Conservation (phyloP, 2,888 invertebrate species). For the Philonicus albiceps region DNA sequence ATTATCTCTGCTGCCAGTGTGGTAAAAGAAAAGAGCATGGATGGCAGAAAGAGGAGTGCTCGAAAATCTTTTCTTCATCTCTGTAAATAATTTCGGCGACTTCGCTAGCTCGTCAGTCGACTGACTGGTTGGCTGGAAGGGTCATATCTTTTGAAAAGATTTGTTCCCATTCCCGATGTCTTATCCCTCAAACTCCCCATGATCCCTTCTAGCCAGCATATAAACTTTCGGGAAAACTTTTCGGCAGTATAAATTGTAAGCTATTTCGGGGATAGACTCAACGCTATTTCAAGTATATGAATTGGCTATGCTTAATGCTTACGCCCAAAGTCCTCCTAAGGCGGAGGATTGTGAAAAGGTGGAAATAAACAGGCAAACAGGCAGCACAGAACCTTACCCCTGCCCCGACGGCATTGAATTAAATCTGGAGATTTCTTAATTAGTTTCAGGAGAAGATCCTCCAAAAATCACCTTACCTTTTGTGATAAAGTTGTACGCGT, state of each 20-base stretch:
- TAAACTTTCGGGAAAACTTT: neutral
- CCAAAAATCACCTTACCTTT: constrained; percentile 66
- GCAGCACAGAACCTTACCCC: neutral
- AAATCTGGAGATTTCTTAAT: neutral
- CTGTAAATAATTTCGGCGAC: constrained; percentile 19
- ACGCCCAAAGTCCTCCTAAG: neutral
- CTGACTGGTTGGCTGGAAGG: neutral
- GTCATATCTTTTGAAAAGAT: neutral
- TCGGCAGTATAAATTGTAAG: constrained; percentile 19
- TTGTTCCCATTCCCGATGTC: neutral
- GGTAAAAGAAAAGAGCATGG: neutral
- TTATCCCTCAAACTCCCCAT: neutral
- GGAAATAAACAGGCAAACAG: neutral
- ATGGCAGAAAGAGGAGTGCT: neutral
- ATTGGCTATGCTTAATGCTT: neutral
- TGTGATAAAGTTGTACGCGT: constrained; percentile 73
- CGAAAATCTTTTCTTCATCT: constrained; percentile 33
- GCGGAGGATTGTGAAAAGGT: neutral
- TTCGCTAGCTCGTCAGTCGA: neutral
- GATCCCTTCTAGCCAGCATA: neutral
- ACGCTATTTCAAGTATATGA: constrained; percentile 6
- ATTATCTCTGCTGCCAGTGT: neutral
- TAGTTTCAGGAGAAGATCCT: constrained; percentile 45
- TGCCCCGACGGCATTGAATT: neutral
- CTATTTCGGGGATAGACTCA: neutral